Conservation (phyloP, 2,888 invertebrate species). For the Gortyna flavago region DNA sequence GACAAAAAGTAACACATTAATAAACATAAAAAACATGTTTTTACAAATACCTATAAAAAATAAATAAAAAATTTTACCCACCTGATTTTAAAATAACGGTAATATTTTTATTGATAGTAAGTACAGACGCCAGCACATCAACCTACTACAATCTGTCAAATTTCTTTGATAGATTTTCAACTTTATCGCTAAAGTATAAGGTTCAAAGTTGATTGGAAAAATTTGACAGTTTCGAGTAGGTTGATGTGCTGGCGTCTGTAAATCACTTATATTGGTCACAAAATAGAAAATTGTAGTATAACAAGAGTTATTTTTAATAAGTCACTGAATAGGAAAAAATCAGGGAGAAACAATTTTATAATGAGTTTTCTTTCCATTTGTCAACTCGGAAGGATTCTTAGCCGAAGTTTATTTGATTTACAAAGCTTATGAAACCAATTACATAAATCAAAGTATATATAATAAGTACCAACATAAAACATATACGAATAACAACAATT, state of each 20-base stretch:
- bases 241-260: no score
- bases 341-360: background rate
- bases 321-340: background rate
- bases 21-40: background rate
- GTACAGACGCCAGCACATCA: no score
- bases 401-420: background rate
- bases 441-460: no score
- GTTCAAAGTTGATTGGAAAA: no score
- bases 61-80: background rate
- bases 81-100: background rate
- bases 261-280: background rate
- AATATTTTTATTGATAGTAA: background rate
- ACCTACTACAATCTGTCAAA: no score
- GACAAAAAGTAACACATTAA: slow-evolving; percentile 32
- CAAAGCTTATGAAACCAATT: no score
- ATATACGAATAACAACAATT: no score
- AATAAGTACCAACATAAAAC: no score
- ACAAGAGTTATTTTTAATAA: background rate
- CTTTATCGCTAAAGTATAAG: no score
- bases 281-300: background rate
- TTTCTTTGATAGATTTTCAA: no score
- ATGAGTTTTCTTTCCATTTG: background rate
- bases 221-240: no score
- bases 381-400: background rate
- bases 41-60: background rate